Base-by-base conservation (phyloP, 1,140 invertebrate genomes). In the Tetragnatha versicolor region DNA sequence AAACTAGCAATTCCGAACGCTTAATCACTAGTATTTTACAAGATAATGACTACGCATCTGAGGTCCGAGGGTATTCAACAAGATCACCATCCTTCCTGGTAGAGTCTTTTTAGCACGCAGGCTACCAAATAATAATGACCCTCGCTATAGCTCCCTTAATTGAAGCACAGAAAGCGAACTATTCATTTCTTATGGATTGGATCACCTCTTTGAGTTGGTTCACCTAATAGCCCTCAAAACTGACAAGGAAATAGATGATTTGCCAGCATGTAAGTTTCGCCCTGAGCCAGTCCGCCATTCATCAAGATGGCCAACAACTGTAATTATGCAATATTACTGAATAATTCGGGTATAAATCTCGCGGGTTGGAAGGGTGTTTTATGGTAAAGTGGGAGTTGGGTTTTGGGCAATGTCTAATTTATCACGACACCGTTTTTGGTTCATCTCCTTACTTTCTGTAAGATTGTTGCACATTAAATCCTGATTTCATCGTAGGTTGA, bases 251-350 rank as follows among this genome's bases (percentile, higher is more conserved):
- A 68, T 31, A 22, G 45, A 47, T 49, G 63, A 68, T 49, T 49
- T 29, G 25, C 14, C 22, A n/a, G 10, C 14, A 5, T 14, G 25
- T 45, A 29, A 47, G 17, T 27, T 14, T 9, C 10, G 5, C 5
- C 12, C 7, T n/a, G 25, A 49, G 49, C 14, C 27, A 58, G 22
- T 33, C n/a, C 63, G 20, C 45, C 63, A 68, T 68, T 45, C 6
- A 49, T 68, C 63, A 49, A 10, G 33, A 42, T 7, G 5, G 25
- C 9, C 25, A 66, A 49, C 27, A 37, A 68, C 63, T 68, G 29
- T 68, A 68, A 68, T 68, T 68, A 47, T 68, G 42, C 25, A 45
- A 49, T 49, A 49, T 49, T 47, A 39, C 63, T 68, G 63, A 68
- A 68, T 68, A 68, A 68, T 68, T 68, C 45, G 14, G 3, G 5